Percentiles rank a stretch among this genome's conserved stretches.
phyloP scores from a whole-genome alignment of 1,140 invertebrate species.

The Acromyrmex heyeri region DNA sequence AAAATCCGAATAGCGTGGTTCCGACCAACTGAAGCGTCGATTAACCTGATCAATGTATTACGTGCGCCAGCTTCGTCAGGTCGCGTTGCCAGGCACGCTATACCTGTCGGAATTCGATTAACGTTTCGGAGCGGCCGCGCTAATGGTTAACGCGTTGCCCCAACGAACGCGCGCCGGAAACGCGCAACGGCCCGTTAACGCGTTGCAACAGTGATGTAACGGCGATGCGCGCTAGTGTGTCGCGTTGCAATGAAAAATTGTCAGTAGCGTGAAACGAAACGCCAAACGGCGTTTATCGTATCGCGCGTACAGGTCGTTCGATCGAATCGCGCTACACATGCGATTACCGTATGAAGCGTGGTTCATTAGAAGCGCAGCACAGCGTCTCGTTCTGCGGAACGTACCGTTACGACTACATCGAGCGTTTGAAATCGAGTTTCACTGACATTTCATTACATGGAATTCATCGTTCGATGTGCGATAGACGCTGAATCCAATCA shows the following conservation, averaged over 20 bases:
- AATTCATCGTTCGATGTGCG: constrained; percentile 52
- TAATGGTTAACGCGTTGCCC: constrained; percentile 66
- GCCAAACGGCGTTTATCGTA: constrained; percentile 57
- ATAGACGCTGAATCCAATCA: constrained; percentile 49
- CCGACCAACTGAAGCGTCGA: constrained; percentile 71
- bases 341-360: constrained; percentile 59
- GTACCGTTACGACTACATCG: constrained; percentile 43
- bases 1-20: constrained; percentile 64
- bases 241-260: constrained; percentile 47
- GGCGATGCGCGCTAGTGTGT: not conserved
- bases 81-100: constrained; percentile 56
- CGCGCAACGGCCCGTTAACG: constrained; percentile 42
- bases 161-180: constrained; percentile 37
- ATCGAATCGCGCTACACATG: constrained; percentile 39
- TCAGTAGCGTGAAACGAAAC: constrained; percentile 47
- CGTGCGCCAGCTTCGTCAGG: constrained; percentile 72
- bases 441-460: constrained; percentile 59
- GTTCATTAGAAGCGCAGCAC: constrained; percentile 59
- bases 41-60: constrained; percentile 78
- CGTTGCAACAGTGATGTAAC: constrained; percentile 19
- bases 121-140: constrained; percentile 51
- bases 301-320: constrained; percentile 29
- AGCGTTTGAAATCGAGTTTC: constrained; percentile 50
- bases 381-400: constrained; percentile 33
- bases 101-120: constrained; percentile 75